Evolutionary conservation across 2,113 vertebrate species (phyloP).

Genomic region (Ictalurus punctatus): DNA sequence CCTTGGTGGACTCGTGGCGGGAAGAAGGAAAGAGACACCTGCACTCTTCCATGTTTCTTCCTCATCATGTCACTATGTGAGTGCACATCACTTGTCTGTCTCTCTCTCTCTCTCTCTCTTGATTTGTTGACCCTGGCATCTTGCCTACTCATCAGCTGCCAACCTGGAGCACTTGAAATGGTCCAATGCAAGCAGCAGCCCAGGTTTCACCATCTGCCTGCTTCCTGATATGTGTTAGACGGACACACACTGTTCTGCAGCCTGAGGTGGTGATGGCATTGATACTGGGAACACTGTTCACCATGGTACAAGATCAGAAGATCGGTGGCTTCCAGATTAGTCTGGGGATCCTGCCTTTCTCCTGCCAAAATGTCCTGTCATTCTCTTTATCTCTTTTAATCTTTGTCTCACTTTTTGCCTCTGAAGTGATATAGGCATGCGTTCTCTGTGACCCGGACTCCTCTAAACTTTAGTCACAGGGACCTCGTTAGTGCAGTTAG

Average conservation of each 20-base stretch:
- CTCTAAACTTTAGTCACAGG: constrained; percentile 15
- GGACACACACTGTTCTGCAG: not conserved
- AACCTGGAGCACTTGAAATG: constrained; percentile 29
- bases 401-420: not conserved
- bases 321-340: not conserved
- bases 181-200: constrained; percentile 49
- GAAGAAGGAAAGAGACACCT: constrained; percentile 24
- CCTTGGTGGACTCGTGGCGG: constrained; percentile 32
- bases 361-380: not conserved
- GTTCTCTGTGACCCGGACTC: constrained; percentile 13
- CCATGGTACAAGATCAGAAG: constrained; percentile 27
- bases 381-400: not conserved
- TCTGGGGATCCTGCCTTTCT: not conserved
- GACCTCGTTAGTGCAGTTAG: constrained; percentile 45
- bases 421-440: not conserved
- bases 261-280: constrained; percentile 41
- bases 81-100: not conserved
- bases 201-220: constrained; percentile 44
- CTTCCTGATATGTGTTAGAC: constrained; percentile 42
- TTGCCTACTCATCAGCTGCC: constrained; percentile 27
- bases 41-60: constrained; percentile 6
- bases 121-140: constrained; percentile 30
- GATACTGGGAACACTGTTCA: not conserved
- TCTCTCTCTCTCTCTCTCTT: not conserved
- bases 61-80: not conserved